These are phyloP conservation scores for Drosophila busckii DNA, from an alignment of 1,140 invertebrate genomes.

Conservation along the genomic window DNA sequence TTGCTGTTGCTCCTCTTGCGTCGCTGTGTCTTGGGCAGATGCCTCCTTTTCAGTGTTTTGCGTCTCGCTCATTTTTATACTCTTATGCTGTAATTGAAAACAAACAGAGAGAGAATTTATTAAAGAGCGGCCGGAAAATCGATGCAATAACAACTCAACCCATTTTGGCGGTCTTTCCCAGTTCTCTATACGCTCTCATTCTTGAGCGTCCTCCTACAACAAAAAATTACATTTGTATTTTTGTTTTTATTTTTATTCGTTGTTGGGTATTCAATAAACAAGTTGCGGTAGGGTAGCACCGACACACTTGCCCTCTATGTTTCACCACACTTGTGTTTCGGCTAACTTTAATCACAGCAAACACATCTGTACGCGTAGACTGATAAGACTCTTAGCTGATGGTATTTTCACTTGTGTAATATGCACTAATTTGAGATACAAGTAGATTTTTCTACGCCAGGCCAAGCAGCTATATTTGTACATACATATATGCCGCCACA, in stretches of 20 bases:
- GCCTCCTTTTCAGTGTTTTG: not conserved
- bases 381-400: slow-evolving; percentile 1
- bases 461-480: slow-evolving; percentile 24
- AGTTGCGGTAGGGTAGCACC: slow-evolving; percentile 57
- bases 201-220: slow-evolving; percentile 39
- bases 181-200: slow-evolving; percentile 57
- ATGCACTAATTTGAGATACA: slow-evolving; percentile 14
- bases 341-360: not conserved
- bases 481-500: slow-evolving; percentile 36
- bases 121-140: slow-evolving; percentile 58
- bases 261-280: slow-evolving; percentile 73
- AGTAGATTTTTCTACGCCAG: slow-evolving; percentile 14
- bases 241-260: slow-evolving; percentile 77
- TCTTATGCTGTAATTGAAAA: slow-evolving; percentile 35
- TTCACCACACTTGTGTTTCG: not conserved
- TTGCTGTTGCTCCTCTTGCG: slow-evolving; percentile 24
- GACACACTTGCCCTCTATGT: slow-evolving; percentile 34
- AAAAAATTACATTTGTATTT: slow-evolving; percentile 66
- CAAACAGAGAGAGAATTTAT: slow-evolving; percentile 6
- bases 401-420: slow-evolving; percentile 1
- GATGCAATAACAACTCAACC: slow-evolving; percentile 66
- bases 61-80: slow-evolving; percentile 31
- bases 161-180: slow-evolving; percentile 71
- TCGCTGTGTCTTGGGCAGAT: slow-evolving; percentile 17
- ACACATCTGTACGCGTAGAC: not conserved